A percentile compares a stretch with the other conserved stretches of the same genome.
phyloP scores from a whole-genome alignment of 2,888 invertebrate genomes.

The Lordiphosa andalusiaca region DNA sequence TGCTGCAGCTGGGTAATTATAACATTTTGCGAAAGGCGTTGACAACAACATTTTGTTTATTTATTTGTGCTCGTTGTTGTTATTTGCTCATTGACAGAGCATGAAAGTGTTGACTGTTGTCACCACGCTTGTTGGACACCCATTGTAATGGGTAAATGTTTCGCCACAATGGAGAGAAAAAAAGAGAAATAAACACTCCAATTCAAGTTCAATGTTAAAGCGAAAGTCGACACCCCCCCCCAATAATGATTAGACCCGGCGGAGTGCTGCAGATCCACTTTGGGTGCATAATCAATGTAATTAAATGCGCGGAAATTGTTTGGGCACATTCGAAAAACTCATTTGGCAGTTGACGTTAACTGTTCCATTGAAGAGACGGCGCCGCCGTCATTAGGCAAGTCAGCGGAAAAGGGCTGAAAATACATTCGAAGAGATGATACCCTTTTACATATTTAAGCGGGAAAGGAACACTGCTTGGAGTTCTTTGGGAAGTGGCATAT shows the following conservation, averaged over 20 bases:
- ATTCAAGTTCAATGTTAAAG: conserved; percentile 61
- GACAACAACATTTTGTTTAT: conserved; percentile 29
- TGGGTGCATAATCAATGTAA: conserved; percentile 40
- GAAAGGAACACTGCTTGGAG: too few relatives aligned
- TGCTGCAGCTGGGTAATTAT: conserved; percentile 30
- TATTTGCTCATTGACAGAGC: conserved; percentile 49
- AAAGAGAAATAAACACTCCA: not conserved
- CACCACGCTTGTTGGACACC: conserved; percentile 43
- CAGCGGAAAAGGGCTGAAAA: not conserved
- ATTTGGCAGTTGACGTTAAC: conserved; percentile 42
- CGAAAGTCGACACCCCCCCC: conserved; percentile 22
- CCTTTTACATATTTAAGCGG: not conserved
- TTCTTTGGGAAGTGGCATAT: too few relatives aligned
- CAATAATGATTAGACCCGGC: conserved; percentile 1
- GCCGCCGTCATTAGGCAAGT: conserved; percentile 28
- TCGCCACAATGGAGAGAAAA: conserved; percentile 12
- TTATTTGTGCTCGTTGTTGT: conserved; percentile 6
- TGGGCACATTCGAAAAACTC: conserved; percentile 36
- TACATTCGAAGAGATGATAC: not conserved
- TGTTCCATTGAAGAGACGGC: conserved; percentile 34
- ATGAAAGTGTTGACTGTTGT: conserved; percentile 63
- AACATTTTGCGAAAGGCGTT: conserved; percentile 50
- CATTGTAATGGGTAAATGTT: conserved; percentile 3
- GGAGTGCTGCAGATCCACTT: conserved; percentile 15
- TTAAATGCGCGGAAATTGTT: conserved; percentile 63